Evolutionary conservation across 2,113 vertebrate genomes (phyloP), one percentile per base, ranked within the genome.

Genomic region (Tringa solitaria): DNA sequence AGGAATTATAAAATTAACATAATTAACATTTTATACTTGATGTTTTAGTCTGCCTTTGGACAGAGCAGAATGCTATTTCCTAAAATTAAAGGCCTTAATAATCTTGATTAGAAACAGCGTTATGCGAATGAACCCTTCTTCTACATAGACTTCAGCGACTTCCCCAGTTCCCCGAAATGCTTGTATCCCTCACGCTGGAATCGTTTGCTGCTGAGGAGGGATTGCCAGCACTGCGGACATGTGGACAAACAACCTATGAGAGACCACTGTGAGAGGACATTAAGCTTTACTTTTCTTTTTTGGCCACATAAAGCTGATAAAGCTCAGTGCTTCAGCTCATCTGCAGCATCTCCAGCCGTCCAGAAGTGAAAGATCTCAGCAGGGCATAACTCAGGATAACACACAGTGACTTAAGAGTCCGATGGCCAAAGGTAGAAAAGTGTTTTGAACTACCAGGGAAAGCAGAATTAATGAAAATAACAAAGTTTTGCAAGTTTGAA

Each of bases 41-140:
- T 8, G 0, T 89, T 94, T 73, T 76, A 84, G 14, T 46, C 50
- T 89, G 90, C 51, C 43, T 84, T 90, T 94, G 57, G 57, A 81
- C 2, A 2, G 61, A 88, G 51, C 12, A 84, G 73, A 79, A 37
- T 33, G 43, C 10, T 87, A 37, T 50, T 96, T 54, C 41, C 74
- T 73, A 61, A 93, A 79, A 97, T 61, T 61, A 78, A 48, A 82
- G 53, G 27, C 57, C 53, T 90, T 89, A 92, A 81, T 84, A 90
- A 84, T 59, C 57, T 80, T 63, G 35, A 93, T 84, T 94, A 89
- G 82, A 90, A 94, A 63, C 39, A 88, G 50, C 26, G 74, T 86
- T 94, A 90, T 67, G 72, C 68, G 92, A 89, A 92, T 2, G 4
- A 84, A 48, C 9, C 13, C 19, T 89, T 67, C 41, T 81, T 84